phyloP scores from a whole-genome alignment of 2,888 invertebrate genomes.

The Rutpela maculata region DNA sequence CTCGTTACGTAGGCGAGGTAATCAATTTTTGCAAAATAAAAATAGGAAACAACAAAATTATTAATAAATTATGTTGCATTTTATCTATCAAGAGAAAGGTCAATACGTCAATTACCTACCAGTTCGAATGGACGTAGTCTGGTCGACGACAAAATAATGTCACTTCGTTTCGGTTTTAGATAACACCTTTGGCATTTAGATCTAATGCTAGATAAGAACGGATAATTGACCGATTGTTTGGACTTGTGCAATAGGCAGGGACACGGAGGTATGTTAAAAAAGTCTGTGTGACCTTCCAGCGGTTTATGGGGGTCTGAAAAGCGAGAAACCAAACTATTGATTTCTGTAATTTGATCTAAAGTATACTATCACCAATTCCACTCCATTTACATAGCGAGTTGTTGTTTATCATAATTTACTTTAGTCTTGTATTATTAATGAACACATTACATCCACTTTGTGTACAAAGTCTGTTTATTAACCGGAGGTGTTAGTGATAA shows the following conservation, averaged over 20 bases:
- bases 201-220: neutral
- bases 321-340: neutral
- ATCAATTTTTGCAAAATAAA: slow-evolving; percentile 29
- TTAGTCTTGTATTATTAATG: no score
- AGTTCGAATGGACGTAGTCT: slow-evolving; percentile 37
- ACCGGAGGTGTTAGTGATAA: no score
- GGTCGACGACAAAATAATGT: slow-evolving; percentile 39
- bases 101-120: slow-evolving; percentile 31
- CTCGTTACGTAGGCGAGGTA: slow-evolving; percentile 35
- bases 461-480: no score
- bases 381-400: no score
- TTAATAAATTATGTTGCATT: slow-evolving; percentile 31
- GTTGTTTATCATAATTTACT: no score
- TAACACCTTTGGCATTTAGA: slow-evolving; percentile 15
- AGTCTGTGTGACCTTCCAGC: neutral
- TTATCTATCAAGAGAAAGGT: slow-evolving; percentile 20
- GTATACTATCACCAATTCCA: neutral
- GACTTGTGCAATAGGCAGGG: slow-evolving; percentile 7
- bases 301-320: neutral
- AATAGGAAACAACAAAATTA: slow-evolving; percentile 33
- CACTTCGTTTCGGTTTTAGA: slow-evolving; percentile 16
- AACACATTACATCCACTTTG: no score
- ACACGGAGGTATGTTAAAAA: slow-evolving; percentile 3
- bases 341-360: neutral
- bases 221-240: slow-evolving; percentile 18